Evolutionary conservation across 2,888 invertebrate genomes (phyloP).

Genomic region (Scaptomyza cyrtandrae): DNA sequence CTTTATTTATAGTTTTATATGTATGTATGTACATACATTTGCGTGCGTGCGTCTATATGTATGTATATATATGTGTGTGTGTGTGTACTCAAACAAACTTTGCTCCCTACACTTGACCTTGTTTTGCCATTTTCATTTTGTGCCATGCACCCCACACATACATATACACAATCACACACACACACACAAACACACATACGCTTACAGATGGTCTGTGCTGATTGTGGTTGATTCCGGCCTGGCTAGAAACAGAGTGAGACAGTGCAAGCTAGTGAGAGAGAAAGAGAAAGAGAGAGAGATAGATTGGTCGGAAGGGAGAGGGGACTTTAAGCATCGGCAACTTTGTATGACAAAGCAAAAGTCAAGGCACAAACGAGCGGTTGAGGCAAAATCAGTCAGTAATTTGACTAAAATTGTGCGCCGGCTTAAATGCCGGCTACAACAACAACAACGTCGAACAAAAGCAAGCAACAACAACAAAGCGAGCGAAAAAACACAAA

Average conservation of each 20-base stretch:
- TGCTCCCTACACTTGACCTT: conserved; percentile 80
- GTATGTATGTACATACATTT: conserved; percentile 6
- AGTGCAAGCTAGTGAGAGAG: background rate
- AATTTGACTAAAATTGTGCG: conserved; percentile 66
- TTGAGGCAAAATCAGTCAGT: conserved; percentile 43
- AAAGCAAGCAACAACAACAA: conserved; percentile 18
- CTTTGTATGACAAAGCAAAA: conserved; percentile 61
- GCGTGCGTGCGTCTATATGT: conserved; percentile 6
- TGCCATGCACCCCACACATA: conserved; percentile 47
- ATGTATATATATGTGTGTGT: conserved; percentile 22
- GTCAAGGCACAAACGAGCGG: conserved; percentile 43
- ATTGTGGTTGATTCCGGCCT: conserved; percentile 46
- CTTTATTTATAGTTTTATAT: conserved; percentile 23
- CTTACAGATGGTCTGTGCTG: conserved; percentile 25
- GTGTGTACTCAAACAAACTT: conserved; percentile 73
- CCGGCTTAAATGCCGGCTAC: conserved; percentile 65
- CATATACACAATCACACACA: no score
- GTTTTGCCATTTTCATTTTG: conserved; percentile 77
- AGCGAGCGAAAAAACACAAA: conserved; percentile 14
- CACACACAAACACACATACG: conserved; percentile 18
- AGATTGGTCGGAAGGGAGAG: background rate
- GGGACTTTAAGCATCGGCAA: conserved; percentile 39
- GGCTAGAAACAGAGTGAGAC: background rate
- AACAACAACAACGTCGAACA: conserved; percentile 13
- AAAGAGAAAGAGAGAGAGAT: background rate